phyloP scores from a whole-genome alignment of 2,113 vertebrate genomes.

The Phylloscopus trochiloides region DNA sequence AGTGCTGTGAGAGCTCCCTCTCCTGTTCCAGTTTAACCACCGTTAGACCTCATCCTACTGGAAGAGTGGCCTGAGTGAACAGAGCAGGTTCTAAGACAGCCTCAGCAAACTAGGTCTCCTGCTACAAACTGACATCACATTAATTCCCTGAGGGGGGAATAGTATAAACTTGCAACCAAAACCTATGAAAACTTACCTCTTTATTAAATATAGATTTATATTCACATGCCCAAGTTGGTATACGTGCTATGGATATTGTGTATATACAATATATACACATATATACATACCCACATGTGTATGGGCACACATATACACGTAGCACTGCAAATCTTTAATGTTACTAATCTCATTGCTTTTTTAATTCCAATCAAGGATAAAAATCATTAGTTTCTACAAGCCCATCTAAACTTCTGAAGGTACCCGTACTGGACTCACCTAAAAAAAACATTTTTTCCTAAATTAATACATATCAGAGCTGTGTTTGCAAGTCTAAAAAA shows the following conservation, averaged over 20 bases:
- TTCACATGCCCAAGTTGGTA: neutral
- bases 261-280: neutral
- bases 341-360: conserved; percentile 22
- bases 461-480: conserved; percentile 50
- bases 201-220: neutral
- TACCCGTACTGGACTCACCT: conserved; percentile 29
- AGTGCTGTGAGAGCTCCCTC: conserved; percentile 34
- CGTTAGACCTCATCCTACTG: neutral
- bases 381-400: conserved; percentile 56
- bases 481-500: conserved; percentile 57
- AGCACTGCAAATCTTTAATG: neutral
- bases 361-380: conserved; percentile 61
- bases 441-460: conserved; percentile 47
- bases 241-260: neutral
- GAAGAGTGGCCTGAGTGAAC: neutral
- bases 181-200: neutral
- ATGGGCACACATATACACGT: neutral
- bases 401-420: conserved; percentile 32
- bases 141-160: neutral
- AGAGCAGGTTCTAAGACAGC: neutral
- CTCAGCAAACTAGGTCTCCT: neutral
- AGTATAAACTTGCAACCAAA: neutral
- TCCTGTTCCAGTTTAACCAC: conserved; percentile 2
- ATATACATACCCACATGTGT: neutral
- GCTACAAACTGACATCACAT: neutral